Evolutionary conservation across 2,888 invertebrate genomes (phyloP).

Genomic region (Spilarctia lutea): DNA sequence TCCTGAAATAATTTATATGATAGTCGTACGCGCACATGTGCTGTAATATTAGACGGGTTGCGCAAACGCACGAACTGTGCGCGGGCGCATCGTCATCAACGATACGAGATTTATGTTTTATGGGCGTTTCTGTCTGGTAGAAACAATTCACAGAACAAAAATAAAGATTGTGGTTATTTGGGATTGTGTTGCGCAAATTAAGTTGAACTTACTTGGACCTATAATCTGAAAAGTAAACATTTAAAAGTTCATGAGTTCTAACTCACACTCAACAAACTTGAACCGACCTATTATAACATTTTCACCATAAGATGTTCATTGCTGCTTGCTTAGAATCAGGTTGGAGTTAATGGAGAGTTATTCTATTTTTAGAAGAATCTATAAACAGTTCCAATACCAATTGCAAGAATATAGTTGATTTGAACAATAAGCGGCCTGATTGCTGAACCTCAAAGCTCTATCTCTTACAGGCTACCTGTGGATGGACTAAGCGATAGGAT

Average conservation of each 20-base stretch:
- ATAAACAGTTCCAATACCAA: too few species aligned
- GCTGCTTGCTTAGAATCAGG: too few species aligned
- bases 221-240: neutral
- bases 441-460: too few species aligned
- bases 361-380: neutral
- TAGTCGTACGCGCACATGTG: constrained; percentile 56
- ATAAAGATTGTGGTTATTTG: neutral
- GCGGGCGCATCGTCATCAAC: constrained; percentile 33
- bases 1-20: constrained; percentile 67
- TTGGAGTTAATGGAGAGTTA: neutral
- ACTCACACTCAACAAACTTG: too few species aligned
- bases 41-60: constrained; percentile 60
- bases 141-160: neutral
- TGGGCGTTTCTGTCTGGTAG: neutral
- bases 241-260: too few species aligned
- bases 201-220: neutral
- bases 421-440: too few species aligned
- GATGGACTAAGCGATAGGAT: too few species aligned
- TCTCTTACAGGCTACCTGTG: too few species aligned
- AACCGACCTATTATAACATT: too few species aligned
- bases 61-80: constrained; percentile 45
- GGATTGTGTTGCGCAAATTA: neutral
- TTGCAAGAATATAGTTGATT: too few species aligned
- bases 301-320: too few species aligned
- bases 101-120: constrained; percentile 27